phyloP scores from a whole-genome alignment of 37 sponge, comb jelly and placozoan genomes.

The Aphrocallistes beatrix region DNA sequence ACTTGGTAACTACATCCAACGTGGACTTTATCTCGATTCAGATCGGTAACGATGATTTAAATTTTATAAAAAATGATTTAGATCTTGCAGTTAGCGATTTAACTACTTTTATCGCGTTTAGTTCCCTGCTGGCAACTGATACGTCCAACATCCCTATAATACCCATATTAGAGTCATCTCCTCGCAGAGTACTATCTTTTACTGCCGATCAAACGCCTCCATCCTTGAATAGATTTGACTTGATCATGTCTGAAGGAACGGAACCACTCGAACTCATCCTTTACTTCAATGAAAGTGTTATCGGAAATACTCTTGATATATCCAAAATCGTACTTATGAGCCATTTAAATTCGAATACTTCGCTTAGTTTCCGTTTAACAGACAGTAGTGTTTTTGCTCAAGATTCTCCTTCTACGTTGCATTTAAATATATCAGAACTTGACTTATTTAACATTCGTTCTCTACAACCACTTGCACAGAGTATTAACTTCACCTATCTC shows the following conservation, averaged over 20 bases:
- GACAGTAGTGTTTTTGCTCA: conserved; percentile 26
- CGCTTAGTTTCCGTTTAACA: conserved; percentile 26
- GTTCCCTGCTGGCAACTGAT: background rate
- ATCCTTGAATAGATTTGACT: conserved; percentile 25
- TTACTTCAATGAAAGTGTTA: conserved; percentile 66
- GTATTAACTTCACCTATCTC: conserved; percentile 40
- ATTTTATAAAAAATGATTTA: conserved; percentile 6
- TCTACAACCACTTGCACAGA: conserved; percentile 43
- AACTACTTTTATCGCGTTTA: background rate
- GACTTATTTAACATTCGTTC: conserved; percentile 46
- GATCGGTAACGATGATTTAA: background rate
- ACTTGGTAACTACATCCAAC: background rate
- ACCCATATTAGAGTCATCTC: background rate
- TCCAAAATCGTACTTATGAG: conserved; percentile 26
- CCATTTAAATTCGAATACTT: background rate
- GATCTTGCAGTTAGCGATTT: conserved; percentile 5
- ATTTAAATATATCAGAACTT: conserved; percentile 21
- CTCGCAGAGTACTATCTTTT: background rate
- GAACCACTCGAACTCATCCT: conserved; percentile 62
- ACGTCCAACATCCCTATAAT: background rate
- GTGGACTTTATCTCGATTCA: background rate
- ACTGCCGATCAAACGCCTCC: conserved; percentile 56
- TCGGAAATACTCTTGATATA: conserved; percentile 19
- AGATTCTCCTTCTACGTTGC: conserved; percentile 24
- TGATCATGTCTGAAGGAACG: conserved; percentile 58